Evolutionary conservation across 2,888 invertebrate genomes (phyloP).

Genomic region (Phlogophora meticulosa): DNA sequence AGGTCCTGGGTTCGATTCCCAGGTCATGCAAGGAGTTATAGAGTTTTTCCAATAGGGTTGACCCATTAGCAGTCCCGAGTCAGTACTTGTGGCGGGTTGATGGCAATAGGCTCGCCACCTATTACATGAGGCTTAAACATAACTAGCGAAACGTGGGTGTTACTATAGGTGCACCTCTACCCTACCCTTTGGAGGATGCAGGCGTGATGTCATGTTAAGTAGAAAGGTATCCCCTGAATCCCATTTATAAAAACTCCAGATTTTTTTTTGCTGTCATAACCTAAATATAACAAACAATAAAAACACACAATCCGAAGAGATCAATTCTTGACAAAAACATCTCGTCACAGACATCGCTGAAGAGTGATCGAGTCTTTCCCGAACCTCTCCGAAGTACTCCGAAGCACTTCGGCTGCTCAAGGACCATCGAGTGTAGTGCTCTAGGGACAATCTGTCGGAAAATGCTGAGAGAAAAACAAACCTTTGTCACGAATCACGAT

Average conservation of each 20-base stretch:
- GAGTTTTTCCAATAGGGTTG: no score
- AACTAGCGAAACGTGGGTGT: no score
- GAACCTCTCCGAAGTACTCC: slow-evolving; percentile 58
- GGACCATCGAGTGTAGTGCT: slow-evolving; percentile 68
- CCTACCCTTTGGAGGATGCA: no score
- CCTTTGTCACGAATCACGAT: slow-evolving; percentile 71
- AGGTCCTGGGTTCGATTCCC: no score
- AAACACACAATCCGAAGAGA: slow-evolving; percentile 36
- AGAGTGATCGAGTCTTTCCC: slow-evolving; percentile 69
- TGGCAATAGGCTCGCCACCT: no score
- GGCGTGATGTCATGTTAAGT: no score
- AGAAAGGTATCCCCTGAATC: neutral
- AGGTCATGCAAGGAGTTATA: no score
- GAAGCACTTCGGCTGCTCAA: slow-evolving; percentile 65
- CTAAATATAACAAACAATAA: neutral
- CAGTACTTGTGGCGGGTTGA: no score
- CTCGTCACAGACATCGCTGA: slow-evolving; percentile 49
- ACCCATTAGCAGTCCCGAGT: no score
- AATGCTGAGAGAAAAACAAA: slow-evolving; percentile 86
- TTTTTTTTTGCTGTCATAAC: neutral
- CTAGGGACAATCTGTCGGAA: slow-evolving; percentile 80
- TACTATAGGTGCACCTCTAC: no score
- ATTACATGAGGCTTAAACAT: no score
- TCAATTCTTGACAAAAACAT: slow-evolving; percentile 58
- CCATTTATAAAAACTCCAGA: neutral